A percentile compares a stretch with the other conserved stretches of the same genome.
phyloP scores from a whole-genome alignment of 2,888 invertebrate species.

The Sinentomon sp. region DNA sequence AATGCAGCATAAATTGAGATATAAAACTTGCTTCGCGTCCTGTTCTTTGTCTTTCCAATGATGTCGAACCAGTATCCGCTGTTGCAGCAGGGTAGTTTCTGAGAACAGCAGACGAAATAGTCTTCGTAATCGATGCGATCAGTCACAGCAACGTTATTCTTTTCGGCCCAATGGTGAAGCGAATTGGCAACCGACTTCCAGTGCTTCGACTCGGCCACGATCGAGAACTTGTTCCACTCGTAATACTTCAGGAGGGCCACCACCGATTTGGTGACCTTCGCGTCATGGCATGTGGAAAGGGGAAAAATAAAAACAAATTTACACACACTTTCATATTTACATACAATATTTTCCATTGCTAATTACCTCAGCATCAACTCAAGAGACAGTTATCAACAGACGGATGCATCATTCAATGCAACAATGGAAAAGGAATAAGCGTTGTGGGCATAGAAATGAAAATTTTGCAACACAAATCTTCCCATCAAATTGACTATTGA shows the following conservation, averaged over 20 bases:
- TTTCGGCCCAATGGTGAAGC: conserved; percentile 41
- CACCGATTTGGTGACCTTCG: conserved; percentile 84
- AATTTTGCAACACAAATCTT: too few relatives aligned
- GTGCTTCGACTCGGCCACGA: conserved; percentile 37
- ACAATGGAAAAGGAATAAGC: too few relatives aligned
- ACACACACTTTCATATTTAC: too few relatives aligned
- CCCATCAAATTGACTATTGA: too few relatives aligned
- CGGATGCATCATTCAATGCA: too few relatives aligned
- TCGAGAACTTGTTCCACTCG: conserved; percentile 78
- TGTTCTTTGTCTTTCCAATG: conserved; percentile 55
- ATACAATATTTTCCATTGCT: too few relatives aligned
- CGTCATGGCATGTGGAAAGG: conserved; percentile 19
- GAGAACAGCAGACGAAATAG: conserved; percentile 44
- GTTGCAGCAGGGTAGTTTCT: conserved; percentile 43
- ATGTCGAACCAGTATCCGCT: conserved; percentile 55
- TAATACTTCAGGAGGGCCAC: conserved; percentile 69
- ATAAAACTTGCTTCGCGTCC: conserved; percentile 39
- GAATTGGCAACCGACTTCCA: conserved; percentile 59
- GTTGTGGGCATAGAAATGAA: too few relatives aligned
- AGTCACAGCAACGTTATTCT: conserved; percentile 55
- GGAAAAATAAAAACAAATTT: conserved; percentile 9
- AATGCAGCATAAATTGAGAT: too few relatives aligned
- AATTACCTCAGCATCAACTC: too few relatives aligned
- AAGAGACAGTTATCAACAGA: too few relatives aligned
- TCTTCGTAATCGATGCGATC: conserved; percentile 41